Percentiles rank a stretch among this genome's conserved stretches.
phyloP scores from a whole-genome alignment of 2,113 vertebrate genomes.

The Dromaius novaehollandiae region DNA sequence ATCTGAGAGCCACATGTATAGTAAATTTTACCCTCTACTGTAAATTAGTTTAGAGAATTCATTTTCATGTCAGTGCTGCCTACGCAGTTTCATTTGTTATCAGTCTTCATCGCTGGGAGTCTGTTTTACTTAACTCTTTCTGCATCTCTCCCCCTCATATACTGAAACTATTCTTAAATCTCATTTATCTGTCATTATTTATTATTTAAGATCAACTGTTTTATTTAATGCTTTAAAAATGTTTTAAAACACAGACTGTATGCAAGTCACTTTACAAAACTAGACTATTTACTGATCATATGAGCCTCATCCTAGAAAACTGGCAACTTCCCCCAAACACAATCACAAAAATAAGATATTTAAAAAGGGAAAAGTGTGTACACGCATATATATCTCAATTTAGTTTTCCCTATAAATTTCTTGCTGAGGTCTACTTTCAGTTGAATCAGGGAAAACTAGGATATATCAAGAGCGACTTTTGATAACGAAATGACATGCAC shows the following conservation, averaged over 20 bases:
- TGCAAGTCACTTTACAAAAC: neutral
- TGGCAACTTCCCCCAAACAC: neutral
- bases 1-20: neutral
- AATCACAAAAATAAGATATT: neutral
- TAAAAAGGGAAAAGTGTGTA: neutral
- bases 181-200: constrained; percentile 33
- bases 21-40: neutral
- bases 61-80: neutral
- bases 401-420: neutral
- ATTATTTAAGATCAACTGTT: constrained; percentile 34
- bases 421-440: neutral
- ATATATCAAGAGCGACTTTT: neutral
- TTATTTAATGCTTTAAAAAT: constrained; percentile 28
- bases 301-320: neutral
- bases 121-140: constrained; percentile 10
- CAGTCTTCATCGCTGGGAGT: neutral
- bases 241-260: neutral
- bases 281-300: neutral
- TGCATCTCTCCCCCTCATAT: neutral
- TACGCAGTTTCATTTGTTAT: neutral
- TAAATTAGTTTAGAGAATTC: neutral
- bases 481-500: neutral
- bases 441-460: neutral
- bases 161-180: constrained; percentile 22
- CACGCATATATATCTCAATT: neutral